Base-by-base conservation (phyloP, 2,113 vertebrate genomes). In the Serilophus lunatus region DNA sequence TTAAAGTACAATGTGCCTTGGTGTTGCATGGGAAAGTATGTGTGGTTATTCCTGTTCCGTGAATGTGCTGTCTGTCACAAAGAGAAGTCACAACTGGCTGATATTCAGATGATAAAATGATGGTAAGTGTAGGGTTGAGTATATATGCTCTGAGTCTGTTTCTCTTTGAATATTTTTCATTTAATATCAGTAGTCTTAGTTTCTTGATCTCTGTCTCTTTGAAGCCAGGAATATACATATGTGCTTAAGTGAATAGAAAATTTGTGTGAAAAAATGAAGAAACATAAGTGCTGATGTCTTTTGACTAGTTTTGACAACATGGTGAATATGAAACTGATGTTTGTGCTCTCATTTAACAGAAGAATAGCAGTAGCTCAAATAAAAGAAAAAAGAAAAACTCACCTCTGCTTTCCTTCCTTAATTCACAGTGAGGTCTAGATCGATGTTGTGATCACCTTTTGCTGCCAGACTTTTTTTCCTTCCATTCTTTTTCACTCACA, bases 351-450 rank as follows among this genome's bases (percentile, higher is more conserved):
- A 22, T 84, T 80, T 70, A 82, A 49, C 5, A 40, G 31, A 76
- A 63, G 6, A 70, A 40, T 33, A 6, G 7, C 19, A 74, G 31
- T 35, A 49, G 6, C 11, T 31, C 13, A 20, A 70, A 59, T 3
- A 54, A 44, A 12, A 4, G 24, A 3, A 15, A 25, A 56, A 68
- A 31, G 3, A 47, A 3, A 4, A 4, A 14, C 3, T 11, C 0
- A 0, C 9, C 9, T 51, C 20, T 54, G 10, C 29, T 85, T 75
- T 85, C 9, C 29, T 90, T 81, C 49, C 1, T 8, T 38, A 59
- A 38, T 44, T 72, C 44, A 54, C 17, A 38, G 8, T 33, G 33
- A 79, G 18, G 6, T 63, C 22, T 63, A 63, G 10, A 29, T 54
- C 17, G 7, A 8, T 0, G 2, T 12, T 50, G 26, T 42, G 57